Base-by-base conservation (phyloP, 2,113 vertebrate species). In the Eonycteris spelaea region DNA sequence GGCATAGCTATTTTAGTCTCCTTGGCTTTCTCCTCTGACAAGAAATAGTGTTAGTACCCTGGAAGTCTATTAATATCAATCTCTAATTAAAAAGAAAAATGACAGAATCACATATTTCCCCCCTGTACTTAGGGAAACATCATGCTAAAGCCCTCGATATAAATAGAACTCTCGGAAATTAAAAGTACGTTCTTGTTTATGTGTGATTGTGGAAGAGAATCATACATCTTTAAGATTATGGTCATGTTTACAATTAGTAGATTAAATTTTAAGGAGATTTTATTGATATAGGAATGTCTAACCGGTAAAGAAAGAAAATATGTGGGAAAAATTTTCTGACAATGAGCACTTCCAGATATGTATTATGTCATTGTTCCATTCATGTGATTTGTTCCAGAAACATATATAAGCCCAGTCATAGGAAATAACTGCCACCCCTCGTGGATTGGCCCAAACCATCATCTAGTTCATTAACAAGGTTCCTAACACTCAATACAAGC, bases 141-240 rank as follows among this genome's bases (percentile, higher is more conserved):
- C 84, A 43, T 57, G 15, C 43, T 74, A 92, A 75, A 80, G 43
- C 19, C 63, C 38, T 87, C 45, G 9, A 59, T 77, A 91, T 67
- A 95, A 97, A 94, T 22, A 93, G 51, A 94, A 85, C 13, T n/a
- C 80, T 94, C 38, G 73, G 57, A 88, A 93, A 95, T 68, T 77
- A 40, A 68, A 87, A 77, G 22, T 21, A 38, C 15, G 85, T 89
- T 83, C 53, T 68, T 95, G 6, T 80, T 94, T 92, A 75, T 80
- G 59, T 10, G 12, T 88, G 43, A 45, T 16, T 59, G 10, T 88
- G 40, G 18, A 79, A 95, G 38, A 83, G 1, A 93, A 30, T 53
- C 57, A 75, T 40, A 51, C 30, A 77, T 89, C 53, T 86, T 96
- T 35, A 95, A 71, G 59, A 94, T 78, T 79, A 86, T 67, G 35